phyloP scores from a whole-genome alignment of 2,888 invertebrate genomes.

The Plagodis pulveraria region DNA sequence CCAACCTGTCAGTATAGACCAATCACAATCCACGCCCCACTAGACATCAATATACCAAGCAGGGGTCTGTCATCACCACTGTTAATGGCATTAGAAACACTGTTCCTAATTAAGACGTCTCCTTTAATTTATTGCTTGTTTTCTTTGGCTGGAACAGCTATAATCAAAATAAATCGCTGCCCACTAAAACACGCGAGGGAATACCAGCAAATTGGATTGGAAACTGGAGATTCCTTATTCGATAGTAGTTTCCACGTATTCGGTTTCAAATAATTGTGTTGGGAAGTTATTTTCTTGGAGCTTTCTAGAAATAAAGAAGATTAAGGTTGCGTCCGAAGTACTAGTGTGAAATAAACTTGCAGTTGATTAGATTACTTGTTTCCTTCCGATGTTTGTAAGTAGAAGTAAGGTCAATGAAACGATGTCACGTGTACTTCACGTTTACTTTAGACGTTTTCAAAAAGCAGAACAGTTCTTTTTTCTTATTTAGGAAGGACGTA shows the following conservation, averaged over 20 bases:
- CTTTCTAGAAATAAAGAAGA: conserved; percentile 32
- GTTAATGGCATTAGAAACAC: conserved; percentile 80
- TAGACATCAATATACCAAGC: conserved; percentile 67
- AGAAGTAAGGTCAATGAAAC: too few relatives aligned
- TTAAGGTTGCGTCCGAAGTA: conserved; percentile 24
- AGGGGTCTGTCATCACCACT: conserved; percentile 70
- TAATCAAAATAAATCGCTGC: conserved; percentile 82
- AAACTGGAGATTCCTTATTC: conserved; percentile 61
- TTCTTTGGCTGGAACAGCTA: conserved; percentile 66
- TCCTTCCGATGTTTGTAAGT: too few relatives aligned
- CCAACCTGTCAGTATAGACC: conserved; percentile 44
- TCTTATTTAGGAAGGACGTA: too few relatives aligned
- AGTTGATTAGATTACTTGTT: conserved; percentile 7
- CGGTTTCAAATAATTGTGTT: conserved; percentile 42
- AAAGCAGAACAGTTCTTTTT: too few relatives aligned
- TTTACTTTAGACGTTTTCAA: too few relatives aligned
- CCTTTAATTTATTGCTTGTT: conserved; percentile 80
- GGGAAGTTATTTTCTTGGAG: conserved; percentile 36
- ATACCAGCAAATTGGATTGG: conserved; percentile 75
- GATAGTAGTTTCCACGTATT: conserved; percentile 50
- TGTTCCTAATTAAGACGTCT: conserved; percentile 78
- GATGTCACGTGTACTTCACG: too few relatives aligned
- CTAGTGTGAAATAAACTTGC: conserved; percentile 14
- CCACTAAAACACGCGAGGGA: conserved; percentile 75
- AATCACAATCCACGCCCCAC: conserved; percentile 53